phyloP scores from a whole-genome alignment of 2,797 vertebrate species.

The Chelonia mydas region DNA sequence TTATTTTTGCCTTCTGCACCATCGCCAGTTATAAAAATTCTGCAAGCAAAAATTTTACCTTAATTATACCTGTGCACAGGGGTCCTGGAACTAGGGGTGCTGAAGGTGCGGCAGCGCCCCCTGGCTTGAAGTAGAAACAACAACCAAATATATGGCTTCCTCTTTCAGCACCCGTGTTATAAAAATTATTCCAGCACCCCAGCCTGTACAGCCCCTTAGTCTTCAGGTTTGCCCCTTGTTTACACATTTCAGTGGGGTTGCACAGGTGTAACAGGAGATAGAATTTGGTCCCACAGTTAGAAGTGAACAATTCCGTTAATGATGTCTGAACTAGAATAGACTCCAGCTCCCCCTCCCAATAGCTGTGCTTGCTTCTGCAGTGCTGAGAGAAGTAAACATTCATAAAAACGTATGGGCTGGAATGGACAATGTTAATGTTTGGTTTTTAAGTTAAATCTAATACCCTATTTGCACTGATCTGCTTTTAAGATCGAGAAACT shows the following conservation, averaged over 20 bases:
- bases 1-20: not conserved
- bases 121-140: too few species aligned
- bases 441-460: not conserved
- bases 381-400: not conserved
- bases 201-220: not conserved
- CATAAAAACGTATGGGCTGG: not conserved
- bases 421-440: not conserved
- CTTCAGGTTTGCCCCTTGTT: not conserved
- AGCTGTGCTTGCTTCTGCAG: not conserved
- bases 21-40: not conserved
- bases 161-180: too few species aligned
- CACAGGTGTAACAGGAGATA: not conserved
- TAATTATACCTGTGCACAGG: not conserved
- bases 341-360: not conserved
- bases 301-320: not conserved
- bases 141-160: too few species aligned
- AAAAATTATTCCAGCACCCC: too few species aligned
- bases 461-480: not conserved
- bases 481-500: not conserved
- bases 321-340: not conserved
- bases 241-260: not conserved
- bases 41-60: slow-evolving; percentile 34
- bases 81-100: too few species aligned
- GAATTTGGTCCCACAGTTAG: not conserved
- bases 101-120: too few species aligned